Base-by-base conservation (phyloP, 2,888 invertebrate genomes). In the Conus canariensis region DNA sequence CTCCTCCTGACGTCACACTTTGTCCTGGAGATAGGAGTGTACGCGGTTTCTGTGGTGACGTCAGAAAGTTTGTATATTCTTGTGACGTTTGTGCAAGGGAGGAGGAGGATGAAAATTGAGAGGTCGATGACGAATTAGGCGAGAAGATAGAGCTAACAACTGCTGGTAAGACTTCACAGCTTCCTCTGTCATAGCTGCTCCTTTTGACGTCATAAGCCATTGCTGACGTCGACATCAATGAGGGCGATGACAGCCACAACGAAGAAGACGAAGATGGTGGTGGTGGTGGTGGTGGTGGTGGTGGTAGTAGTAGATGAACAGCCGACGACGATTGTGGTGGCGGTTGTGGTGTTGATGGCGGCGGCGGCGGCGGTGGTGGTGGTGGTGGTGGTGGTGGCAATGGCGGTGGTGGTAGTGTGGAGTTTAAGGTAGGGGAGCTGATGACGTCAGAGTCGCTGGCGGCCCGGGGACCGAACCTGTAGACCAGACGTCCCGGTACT, bases 401-500 rank as follows among this genome's bases (percentile, higher is more conserved):
- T 30, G 80, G 14, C 12, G 45, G 12, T 80, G 80, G 10, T 30
- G 80, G 14, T 30, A 12, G 3, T 45, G 80, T 0, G 3, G 45
- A 10, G 10, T 30, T 45, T 30, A 4, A n/a, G 25, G 25, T 80
- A 45, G 45, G 12, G n/a, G 60, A 59, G 30, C 19, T 80, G 82
- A 89, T 85, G n/a, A 59, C 59, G 45, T 85, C 56, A 85, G 70
- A 85, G 30, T 83, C 85, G 5, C 85, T 22, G 14, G 60, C 67
- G 10, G 89, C 85, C 7, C n/a, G 30, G 14, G 22, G 10, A 6
- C 70, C n/a, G 83, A 89, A 89, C 56, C 25, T 64, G 70, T 89
- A 89, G 45, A 89, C 85, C 70, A 85, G 85, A 85, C 70, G 83
- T 10, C 83, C 83, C 9, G 60, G 67, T 10, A 89, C 89, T n/a